Base-by-base conservation (phyloP, 2,888 invertebrate genomes). In the Embidobia sp. region DNA sequence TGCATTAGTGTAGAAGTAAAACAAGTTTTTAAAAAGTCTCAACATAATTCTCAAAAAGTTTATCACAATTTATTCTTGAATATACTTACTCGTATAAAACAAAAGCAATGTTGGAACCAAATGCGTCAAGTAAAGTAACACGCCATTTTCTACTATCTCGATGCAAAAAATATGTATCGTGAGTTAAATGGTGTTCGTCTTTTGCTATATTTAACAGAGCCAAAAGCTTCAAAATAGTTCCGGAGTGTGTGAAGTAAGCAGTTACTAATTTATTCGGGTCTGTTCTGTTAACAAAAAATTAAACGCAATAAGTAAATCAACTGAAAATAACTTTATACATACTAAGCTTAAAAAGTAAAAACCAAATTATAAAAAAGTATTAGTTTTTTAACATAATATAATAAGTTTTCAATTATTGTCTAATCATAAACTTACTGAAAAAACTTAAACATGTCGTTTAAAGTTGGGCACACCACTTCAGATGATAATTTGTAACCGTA, bases 241-340 rank as follows among this genome's bases (percentile, higher is more conserved):
- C 96, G 0, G 96, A 96, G 90, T 97, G 96, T 0, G 95, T 93
- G 85, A 96, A 96, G 83, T 95, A 93, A 79, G 94, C 93, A 19
- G 92, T 92, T 19, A 92, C 92, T 78, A 90, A 90, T n/a, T 90
- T 83, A 1, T 87, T 86, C 10, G 82, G 57, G 1, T 78, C 19
- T 7, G 79, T 79, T 29, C 88, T 87, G 6, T 48, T 13, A 19
- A 61, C 10, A 61, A 35, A 82, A 63, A 8, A 33, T 66, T 22
- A 7, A 0, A n/a, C 37, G 31, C 29, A 31, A 40, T 27, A 37
- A n/a, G n/a, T n/a, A n/a, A n/a, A n/a, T n/a, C n/a, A n/a, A n/a
- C n/a, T n/a, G n/a, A n/a, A n/a, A n/a, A n/a, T n/a, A n/a, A n/a
- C n/a, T n/a, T n/a, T n/a, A n/a, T n/a, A n/a, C n/a, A n/a, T n/a